Conservation (phyloP, 2,113 vertebrate species). For the Neotragus pygmaeus region DNA sequence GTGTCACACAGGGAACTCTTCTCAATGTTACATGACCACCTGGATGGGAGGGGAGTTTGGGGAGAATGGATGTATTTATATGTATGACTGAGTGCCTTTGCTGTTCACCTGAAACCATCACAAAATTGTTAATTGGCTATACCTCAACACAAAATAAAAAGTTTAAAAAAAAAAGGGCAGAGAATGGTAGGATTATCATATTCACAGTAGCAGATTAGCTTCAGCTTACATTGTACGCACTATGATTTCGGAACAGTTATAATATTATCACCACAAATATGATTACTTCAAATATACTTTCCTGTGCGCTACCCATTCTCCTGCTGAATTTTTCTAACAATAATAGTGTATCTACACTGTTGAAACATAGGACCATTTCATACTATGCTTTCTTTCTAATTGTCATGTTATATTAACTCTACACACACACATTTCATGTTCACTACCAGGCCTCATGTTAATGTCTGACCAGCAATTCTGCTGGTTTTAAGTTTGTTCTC, state of each 20-base stretch:
- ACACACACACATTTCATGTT: neutral
- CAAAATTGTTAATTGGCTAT: neutral
- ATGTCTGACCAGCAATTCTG: neutral
- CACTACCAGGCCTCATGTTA: neutral
- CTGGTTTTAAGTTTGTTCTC: neutral
- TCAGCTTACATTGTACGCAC: neutral
- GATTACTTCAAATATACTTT: neutral
- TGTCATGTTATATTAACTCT: neutral
- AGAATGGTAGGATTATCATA: neutral
- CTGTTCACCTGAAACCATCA: neutral
- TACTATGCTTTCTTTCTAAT: neutral
- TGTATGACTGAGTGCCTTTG: neutral
- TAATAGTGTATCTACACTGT: neutral
- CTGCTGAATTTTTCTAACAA: neutral
- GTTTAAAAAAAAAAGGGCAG: neutral
- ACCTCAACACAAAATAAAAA: neutral
- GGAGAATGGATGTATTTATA: neutral
- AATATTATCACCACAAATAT: neutral
- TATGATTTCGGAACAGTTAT: neutral
- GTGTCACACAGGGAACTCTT: neutral
- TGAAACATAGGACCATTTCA: neutral
- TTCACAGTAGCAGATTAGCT: neutral
- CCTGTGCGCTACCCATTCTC: neutral
- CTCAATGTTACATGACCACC: fast-evolving
- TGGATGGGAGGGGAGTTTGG: neutral